Conservation (phyloP, 2,888 invertebrate species). For the Melanostoma mellinum region DNA sequence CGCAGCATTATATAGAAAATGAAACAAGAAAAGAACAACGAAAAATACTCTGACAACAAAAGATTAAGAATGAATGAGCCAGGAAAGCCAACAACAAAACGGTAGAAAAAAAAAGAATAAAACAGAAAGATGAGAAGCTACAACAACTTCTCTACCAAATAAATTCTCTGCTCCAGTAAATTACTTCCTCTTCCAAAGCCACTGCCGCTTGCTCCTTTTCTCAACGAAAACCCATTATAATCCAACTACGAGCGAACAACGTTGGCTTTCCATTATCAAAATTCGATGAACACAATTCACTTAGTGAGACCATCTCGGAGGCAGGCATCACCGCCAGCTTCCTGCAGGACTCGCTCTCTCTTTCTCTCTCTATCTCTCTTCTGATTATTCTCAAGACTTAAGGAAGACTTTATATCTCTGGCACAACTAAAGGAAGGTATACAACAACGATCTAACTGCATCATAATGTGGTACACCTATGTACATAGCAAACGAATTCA, state of each 20-base stretch:
- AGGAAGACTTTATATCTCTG: slow-evolving; percentile 16
- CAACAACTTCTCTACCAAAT: slow-evolving; percentile 46
- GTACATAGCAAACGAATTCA: slow-evolving; percentile 11
- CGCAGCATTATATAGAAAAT: slow-evolving; percentile 27
- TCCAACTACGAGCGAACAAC: slow-evolving; percentile 46
- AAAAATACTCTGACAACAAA: slow-evolving; percentile 40
- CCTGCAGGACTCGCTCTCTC: neutral
- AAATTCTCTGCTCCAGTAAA: slow-evolving; percentile 67
- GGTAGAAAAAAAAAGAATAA: slow-evolving; percentile 11
- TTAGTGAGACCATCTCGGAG: slow-evolving; percentile 25
- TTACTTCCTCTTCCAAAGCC: slow-evolving; percentile 39
- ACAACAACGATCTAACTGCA: slow-evolving; percentile 14
- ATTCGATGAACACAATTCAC: slow-evolving; percentile 71
- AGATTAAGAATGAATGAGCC: slow-evolving; percentile 56
- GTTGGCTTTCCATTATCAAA: slow-evolving; percentile 68
- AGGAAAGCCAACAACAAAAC: slow-evolving; percentile 13
- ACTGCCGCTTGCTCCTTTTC: neutral
- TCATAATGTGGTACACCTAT: slow-evolving; percentile 40
- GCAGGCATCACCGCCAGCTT: slow-evolving; percentile 23
- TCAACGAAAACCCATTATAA: slow-evolving; percentile 40
- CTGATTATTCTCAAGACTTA: slow-evolving; percentile 51
- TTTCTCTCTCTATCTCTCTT: neutral
- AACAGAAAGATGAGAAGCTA: slow-evolving; percentile 9
- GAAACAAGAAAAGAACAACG: slow-evolving; percentile 19
- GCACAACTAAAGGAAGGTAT: slow-evolving; percentile 27